Evolutionary conservation across 2,888 invertebrate species (phyloP).

Genomic region (Polyploca ridens): DNA sequence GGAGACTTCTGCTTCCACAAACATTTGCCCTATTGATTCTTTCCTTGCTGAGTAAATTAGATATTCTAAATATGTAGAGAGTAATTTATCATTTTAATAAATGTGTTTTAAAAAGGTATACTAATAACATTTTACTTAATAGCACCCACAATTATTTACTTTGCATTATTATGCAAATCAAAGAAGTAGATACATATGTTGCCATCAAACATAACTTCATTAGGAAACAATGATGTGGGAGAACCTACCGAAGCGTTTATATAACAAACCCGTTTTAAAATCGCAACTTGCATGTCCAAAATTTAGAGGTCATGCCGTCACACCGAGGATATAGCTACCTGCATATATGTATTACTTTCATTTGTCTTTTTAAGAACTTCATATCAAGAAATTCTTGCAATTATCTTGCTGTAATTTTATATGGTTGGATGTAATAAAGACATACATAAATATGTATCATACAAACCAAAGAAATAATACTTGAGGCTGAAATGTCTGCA

Average conservation of each 20-base stretch:
- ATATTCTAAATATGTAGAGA: neutral
- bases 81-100: neutral
- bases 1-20: constrained; percentile 36
- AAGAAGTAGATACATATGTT: neutral
- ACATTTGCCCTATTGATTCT: constrained; percentile 66
- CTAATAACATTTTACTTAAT: too few relatives aligned
- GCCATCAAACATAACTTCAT: constrained; percentile 12
- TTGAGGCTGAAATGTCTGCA: neutral
- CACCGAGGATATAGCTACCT: constrained; percentile 23
- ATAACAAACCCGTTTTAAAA: constrained; percentile 64
- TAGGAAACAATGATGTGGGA: constrained; percentile 36
- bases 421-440: too few relatives aligned
- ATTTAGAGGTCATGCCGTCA: constrained; percentile 47
- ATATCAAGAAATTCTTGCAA: too few relatives aligned
- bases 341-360: neutral
- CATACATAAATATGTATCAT: too few relatives aligned
- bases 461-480: too few relatives aligned
- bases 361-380: neutral
- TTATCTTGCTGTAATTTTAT: too few relatives aligned
- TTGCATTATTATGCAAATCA: too few relatives aligned
- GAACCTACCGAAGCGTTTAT: constrained; percentile 52
- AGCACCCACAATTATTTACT: neutral
- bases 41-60: constrained; percentile 68
- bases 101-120: neutral
- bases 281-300: constrained; percentile 50